Conservation (phyloP, 2,113 vertebrate species). For the Thalassarche chlororhynchos region DNA sequence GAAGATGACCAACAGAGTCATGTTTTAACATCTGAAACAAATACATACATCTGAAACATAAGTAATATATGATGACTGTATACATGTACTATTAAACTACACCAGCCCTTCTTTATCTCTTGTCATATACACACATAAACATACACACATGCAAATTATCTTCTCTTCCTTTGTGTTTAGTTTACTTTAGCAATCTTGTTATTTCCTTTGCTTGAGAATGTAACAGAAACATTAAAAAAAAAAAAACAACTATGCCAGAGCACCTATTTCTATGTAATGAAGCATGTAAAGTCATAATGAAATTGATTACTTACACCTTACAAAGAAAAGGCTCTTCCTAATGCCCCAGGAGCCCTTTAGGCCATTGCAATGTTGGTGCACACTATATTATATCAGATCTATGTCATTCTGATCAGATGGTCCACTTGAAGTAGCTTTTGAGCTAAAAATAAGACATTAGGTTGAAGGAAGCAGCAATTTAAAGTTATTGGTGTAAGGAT, state of each 20-base stretch:
- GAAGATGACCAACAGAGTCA: neutral
- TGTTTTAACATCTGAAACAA: neutral
- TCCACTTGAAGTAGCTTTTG: neutral
- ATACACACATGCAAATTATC: neutral
- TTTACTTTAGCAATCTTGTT: neutral
- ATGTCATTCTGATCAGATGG: neutral
- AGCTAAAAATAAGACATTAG: neutral
- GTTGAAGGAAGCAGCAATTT: slow-evolving; percentile 25
- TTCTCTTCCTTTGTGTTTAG: neutral
- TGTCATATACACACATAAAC: neutral
- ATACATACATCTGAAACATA: neutral
- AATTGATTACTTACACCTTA: neutral
- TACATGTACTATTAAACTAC: neutral
- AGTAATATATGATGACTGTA: neutral
- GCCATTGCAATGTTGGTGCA: neutral
- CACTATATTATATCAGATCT: neutral
- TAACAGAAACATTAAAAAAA: neutral
- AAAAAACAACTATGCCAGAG: neutral
- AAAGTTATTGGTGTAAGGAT: neutral
- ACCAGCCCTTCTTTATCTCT: neutral
- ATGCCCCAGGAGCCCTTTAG: neutral
- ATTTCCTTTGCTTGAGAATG: neutral
- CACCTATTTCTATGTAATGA: neutral
- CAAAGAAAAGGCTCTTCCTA: neutral
- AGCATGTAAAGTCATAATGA: neutral